phyloP scores from a whole-genome alignment of 2,113 vertebrate species.

The Budorcas taxicolor region DNA sequence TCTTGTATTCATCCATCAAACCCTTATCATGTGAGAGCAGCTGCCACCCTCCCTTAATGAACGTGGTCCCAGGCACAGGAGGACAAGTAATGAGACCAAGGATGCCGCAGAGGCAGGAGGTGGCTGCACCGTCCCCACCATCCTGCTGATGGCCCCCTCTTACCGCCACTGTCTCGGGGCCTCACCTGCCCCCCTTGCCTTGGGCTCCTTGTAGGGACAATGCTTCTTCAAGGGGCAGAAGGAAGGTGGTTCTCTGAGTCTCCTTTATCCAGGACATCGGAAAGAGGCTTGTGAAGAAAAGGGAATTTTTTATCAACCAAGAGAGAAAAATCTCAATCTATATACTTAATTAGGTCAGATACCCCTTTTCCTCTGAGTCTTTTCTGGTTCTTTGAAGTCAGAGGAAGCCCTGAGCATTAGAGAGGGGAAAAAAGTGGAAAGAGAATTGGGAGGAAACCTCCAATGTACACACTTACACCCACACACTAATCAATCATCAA shows the following conservation, averaged over 20 bases:
- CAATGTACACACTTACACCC: not conserved
- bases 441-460: constrained; percentile 51
- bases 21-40: not conserved
- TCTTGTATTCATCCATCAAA: not conserved
- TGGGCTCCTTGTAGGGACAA: not conserved
- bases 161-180: rapidly evolving
- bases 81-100: constrained; percentile 2
- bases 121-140: not conserved
- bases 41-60: not conserved
- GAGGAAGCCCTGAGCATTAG: constrained; percentile 47
- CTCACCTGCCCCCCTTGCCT: not conserved
- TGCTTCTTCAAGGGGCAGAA: not conserved
- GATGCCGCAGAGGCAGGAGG: not conserved
- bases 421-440: constrained; percentile 13
- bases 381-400: constrained; percentile 65
- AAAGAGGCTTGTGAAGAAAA: constrained; percentile 46
- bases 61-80: not conserved
- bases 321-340: constrained; percentile 62
- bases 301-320: constrained; percentile 62
- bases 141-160: not conserved
- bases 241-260: not conserved
- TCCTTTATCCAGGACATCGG: constrained; percentile 1
- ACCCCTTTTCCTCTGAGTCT: constrained; percentile 60
- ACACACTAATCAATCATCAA: constrained; percentile 9
- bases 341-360: constrained; percentile 73